These are phyloP conservation scores for Sebastes steindachneri DNA, from an alignment of 2,797 vertebrate genomes.

Conservation along the genomic window DNA sequence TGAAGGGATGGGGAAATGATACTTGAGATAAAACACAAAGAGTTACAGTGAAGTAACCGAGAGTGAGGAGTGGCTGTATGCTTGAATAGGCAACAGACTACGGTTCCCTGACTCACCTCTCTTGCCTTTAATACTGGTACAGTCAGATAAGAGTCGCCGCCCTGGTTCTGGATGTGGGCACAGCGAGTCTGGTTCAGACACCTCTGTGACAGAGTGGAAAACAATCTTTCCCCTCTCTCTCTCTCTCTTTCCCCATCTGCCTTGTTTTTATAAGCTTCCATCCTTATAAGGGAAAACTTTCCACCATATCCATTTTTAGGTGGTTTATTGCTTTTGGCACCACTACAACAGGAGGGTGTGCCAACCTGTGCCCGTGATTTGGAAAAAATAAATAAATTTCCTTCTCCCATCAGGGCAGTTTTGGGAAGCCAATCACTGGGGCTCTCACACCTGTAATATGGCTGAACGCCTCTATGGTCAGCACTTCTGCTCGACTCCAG, in stretches of 20 bases:
- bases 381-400: conserved; percentile 65
- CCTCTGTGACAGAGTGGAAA: conserved; percentile 83
- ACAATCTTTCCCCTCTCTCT: conserved; percentile 62
- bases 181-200: conserved; percentile 60
- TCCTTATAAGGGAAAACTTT: conserved; percentile 82
- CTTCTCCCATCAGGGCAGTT: conserved; percentile 50
- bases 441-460: conserved; percentile 70
- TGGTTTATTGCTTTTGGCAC: conserved; percentile 85
- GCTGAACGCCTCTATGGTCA: conserved; percentile 30
- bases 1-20: background rate
- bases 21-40: conserved; percentile 14
- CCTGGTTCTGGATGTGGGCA: conserved; percentile 43
- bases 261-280: conserved; percentile 81
- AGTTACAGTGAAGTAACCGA: background rate
- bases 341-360: conserved; percentile 72
- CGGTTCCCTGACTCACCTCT: conserved; percentile 22
- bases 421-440: conserved; percentile 33
- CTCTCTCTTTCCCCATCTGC: conserved; percentile 71
- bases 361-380: conserved; percentile 83
- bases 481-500: conserved; percentile 33
- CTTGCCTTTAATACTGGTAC: conserved; percentile 23
- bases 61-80: conserved; percentile 17
- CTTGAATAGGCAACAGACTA: conserved; percentile 2
- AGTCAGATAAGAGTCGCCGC: conserved; percentile 61
- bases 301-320: conserved; percentile 87